These are phyloP conservation scores for Acanthosepion pharaonis DNA, from an alignment of 2,888 invertebrate genomes.

Conservation along the genomic window DNA sequence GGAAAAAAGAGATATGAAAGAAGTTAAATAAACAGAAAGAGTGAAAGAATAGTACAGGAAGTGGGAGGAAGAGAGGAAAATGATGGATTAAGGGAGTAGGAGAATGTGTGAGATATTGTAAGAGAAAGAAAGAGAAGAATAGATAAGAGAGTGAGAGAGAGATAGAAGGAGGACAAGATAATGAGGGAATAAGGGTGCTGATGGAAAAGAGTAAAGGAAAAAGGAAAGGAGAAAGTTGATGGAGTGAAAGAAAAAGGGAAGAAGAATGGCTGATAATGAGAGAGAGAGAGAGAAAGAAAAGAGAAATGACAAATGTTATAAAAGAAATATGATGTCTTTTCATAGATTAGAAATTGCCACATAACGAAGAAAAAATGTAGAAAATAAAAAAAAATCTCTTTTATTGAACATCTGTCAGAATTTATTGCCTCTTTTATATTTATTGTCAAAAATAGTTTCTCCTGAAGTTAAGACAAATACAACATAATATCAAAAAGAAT, in stretches of 20 bases:
- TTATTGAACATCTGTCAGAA: neutral
- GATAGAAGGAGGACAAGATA: neutral
- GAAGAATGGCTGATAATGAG: neutral
- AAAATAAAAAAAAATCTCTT: neutral
- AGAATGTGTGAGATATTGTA: neutral
- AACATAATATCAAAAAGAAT: neutral
- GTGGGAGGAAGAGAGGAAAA: neutral
- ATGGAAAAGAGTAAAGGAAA: neutral
- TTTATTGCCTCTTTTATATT: neutral
- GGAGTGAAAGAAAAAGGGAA: neutral
- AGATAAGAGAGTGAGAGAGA: neutral
- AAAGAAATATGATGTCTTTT: neutral
- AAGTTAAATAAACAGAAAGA: neutral
- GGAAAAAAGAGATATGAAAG: neutral
- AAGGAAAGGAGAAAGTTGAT: neutral
- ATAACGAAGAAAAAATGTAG: neutral
- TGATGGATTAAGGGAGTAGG: neutral
- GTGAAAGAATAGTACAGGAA: neutral
- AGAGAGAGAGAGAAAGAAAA: neutral
- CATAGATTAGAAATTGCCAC: neutral
- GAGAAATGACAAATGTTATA: neutral
- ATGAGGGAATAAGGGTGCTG: neutral
- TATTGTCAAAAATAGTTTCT: constrained; percentile 1
- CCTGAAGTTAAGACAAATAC: neutral
- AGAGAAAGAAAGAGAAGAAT: neutral